phyloP scores from a whole-genome alignment of 2,113 vertebrate genomes.

The Spermophilus dauricus region DNA sequence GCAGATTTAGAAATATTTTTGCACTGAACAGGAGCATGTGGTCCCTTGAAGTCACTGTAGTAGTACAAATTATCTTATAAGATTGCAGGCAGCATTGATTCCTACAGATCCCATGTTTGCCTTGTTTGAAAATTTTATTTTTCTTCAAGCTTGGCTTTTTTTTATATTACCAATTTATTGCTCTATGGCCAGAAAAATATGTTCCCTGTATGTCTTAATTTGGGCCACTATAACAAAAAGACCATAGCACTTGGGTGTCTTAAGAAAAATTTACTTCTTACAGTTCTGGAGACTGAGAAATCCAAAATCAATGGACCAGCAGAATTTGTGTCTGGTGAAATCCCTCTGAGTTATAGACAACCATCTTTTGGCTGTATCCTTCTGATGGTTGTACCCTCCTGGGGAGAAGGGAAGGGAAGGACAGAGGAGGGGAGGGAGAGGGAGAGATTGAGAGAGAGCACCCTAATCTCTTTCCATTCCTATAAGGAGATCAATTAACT shows the following conservation, averaged over 20 bases:
- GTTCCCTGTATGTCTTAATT: neutral
- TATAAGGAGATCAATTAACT: neutral
- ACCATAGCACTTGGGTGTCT: neutral
- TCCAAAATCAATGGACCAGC: neutral
- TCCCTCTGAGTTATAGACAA: neutral
- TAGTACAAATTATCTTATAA: neutral
- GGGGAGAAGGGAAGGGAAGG: too few relatives aligned
- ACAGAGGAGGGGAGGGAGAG: neutral
- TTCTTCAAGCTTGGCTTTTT: neutral
- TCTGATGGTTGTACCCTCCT: neutral
- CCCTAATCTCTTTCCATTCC: neutral
- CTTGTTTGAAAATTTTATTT: neutral
- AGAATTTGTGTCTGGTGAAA: neutral
- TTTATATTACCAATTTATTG: neutral
- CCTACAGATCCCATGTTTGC: neutral
- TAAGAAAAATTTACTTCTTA: neutral
- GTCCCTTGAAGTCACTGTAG: neutral
- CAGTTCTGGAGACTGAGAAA: neutral
- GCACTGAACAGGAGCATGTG: neutral
- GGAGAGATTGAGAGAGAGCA: too few relatives aligned
- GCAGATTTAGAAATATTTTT: slow-evolving; percentile 20
- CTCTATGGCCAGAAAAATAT: neutral
- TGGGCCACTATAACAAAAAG: neutral
- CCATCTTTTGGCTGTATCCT: neutral
- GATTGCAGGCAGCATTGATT: neutral